Base-by-base conservation (phyloP, 2,888 invertebrate species). In the Sesamia inferens region DNA sequence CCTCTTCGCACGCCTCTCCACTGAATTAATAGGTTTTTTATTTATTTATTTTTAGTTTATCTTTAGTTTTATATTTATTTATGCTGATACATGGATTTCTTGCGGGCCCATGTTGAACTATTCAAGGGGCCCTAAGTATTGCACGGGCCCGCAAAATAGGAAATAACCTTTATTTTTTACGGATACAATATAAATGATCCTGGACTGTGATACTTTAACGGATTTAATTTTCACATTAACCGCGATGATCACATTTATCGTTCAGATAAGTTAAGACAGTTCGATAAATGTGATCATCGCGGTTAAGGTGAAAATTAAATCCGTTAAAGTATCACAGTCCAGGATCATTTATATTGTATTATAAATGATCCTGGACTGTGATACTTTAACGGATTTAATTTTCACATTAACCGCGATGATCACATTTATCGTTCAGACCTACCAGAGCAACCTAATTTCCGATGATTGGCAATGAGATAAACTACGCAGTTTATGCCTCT, bases 391-490 rank as follows among this genome's bases (percentile, higher is more conserved):
- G 47, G 7, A 66, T 73, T 62, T 42, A 73, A 42, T 47, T 68
- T 74, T 16, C 42, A 39, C 44, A 42, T 11, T 19, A 31, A 55
- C 22, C 14, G 19, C 55, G 47, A 59, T 65, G 71, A 66, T 62
- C 74, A 64, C 22, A 63, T 73, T 71, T 73, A 69, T 68, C 59
- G 74, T 75, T 71, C 63, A 74, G 7, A 39, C 8, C 48, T 51
- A 42, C 63, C 71, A 39, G 39, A 6, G 7, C 39, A 5, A 69
- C 63, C 44, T 63, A 74, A 81, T 81, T 78, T 83, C 76, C 76
- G 74, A 74, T 75, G 81, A 85, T 83, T 81, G 74, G 74, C 55
- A 74, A 76, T 78, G 65, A 71, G 71, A 83, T 83, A 79, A 77
- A 79, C 68, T 67, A 70, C 51, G 51, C 76, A 75, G 77, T 78